These are phyloP conservation scores for Epizoanthus fatuus DNA, from an alignment of 92 coral and sea anemone species.

Conservation along the genomic window DNA sequence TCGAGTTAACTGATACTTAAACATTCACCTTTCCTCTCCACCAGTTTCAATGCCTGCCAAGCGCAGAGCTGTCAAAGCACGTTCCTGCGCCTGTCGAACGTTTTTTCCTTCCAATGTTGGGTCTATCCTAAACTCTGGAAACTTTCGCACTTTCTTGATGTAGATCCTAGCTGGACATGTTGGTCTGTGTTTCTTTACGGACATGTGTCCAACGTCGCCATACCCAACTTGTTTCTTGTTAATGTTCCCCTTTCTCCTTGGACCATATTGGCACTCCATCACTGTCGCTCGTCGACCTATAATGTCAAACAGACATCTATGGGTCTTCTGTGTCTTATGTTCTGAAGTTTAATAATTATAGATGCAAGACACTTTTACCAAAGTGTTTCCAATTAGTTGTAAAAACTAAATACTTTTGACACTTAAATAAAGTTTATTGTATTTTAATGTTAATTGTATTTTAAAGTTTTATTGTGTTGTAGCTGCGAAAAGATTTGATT, in stretches of 20 bases:
- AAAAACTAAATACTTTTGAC: too few relatives aligned
- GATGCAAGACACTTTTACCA: too few relatives aligned
- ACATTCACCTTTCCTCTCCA: slow-evolving; percentile 94
- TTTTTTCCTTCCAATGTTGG: slow-evolving; percentile 91
- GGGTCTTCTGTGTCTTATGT: neutral
- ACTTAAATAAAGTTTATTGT: too few relatives aligned
- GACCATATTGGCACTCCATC: slow-evolving; percentile 99
- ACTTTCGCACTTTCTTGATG: slow-evolving; percentile 94
- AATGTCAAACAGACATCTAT: neutral
- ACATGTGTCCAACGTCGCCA: slow-evolving; percentile 66
- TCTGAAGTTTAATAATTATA: neutral
- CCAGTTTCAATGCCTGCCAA: slow-evolving; percentile 91
- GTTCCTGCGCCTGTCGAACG: slow-evolving; percentile 96
- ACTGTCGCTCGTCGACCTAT: slow-evolving; percentile 99
- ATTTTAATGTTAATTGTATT: too few relatives aligned
- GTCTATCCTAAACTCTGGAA: slow-evolving; percentile 96
- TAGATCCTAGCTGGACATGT: slow-evolving; percentile 99
- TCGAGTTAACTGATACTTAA: neutral
- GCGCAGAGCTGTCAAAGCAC: slow-evolving; percentile 91
- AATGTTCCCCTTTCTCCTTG: slow-evolving; percentile 89
- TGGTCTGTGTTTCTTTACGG: slow-evolving; percentile 85
- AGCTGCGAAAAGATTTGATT: too few relatives aligned
- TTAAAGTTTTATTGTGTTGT: too few relatives aligned
- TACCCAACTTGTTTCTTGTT: slow-evolving; percentile 85
- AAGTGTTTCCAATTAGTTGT: too few relatives aligned